Evolutionary conservation across 2,113 vertebrate genomes (phyloP), one percentile per base, ranked within the genome.

Genomic region (Tonatia bakeri): DNA sequence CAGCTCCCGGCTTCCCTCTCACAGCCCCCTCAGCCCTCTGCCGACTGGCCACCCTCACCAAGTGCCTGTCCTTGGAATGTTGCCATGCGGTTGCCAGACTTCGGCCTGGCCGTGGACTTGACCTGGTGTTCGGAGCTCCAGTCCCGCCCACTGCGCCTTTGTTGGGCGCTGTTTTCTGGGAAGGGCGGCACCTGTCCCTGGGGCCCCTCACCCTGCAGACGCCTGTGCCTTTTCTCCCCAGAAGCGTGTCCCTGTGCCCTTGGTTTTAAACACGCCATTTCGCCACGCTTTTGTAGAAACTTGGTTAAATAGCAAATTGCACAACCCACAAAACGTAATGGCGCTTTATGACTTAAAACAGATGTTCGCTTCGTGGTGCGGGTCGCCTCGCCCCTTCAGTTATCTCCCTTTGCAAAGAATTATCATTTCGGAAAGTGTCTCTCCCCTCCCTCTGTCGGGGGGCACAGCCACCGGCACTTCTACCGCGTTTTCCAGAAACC

Each of bases 331-430:
- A 47, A 20, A 79, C 16, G 43, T 36, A 64, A 70, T 10, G 70
- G 92, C n/a, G 95, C 90, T 92, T 92, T 92, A 20, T 61, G 94
- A 54, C 87, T 92, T 40, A 52, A 50, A 96, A 52, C 95, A 92
- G 85, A 93, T 87, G 96, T 38, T 33, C n/a, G 72, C 7, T 22
- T 76, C 7, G 28, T 28, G 36, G 65, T 31, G 3, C 0, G 4
- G 9, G n/a, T 33, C 5, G 96, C 91, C 73, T 50, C 19, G 5
- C 61, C 79, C 85, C 89, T 28, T 1, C 33, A 13, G 56, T 85
- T 77, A 13, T 40, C 77, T 72, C 36, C 4, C 93, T 85, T 86
- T 26, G 77, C 11, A 43, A 52, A 79, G 61, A 47, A 64, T 85
- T 3, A 31, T n/a, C 76, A 65, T 65, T 64, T 75, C 22, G 93